phyloP scores from a whole-genome alignment of 2,113 vertebrate species.

The Potamarius usumacintae region DNA sequence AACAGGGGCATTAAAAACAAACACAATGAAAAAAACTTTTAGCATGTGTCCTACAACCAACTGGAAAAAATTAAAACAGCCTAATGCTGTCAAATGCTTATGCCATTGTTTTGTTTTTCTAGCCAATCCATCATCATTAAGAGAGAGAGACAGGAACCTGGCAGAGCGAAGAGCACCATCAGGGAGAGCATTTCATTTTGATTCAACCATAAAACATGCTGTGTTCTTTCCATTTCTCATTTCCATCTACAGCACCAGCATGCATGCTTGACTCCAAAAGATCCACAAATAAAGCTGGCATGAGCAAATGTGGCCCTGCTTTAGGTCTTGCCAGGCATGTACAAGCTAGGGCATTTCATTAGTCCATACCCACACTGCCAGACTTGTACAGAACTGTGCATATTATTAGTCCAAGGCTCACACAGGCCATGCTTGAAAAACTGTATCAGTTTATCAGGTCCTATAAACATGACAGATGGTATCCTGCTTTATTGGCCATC shows the following conservation, averaged over 20 bases:
- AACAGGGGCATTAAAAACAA: slow-evolving; percentile 27
- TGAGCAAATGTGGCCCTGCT: slow-evolving; percentile 29
- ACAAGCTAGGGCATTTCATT: slow-evolving; percentile 37
- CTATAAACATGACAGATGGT: slow-evolving; percentile 48
- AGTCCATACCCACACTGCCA: slow-evolving; percentile 24
- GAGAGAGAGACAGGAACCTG: slow-evolving; percentile 25
- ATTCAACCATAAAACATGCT: slow-evolving; percentile 40
- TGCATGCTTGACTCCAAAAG: slow-evolving; percentile 45
- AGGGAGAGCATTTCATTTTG: slow-evolving; percentile 41
- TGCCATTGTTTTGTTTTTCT: slow-evolving; percentile 39
- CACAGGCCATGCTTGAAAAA: slow-evolving; percentile 24
- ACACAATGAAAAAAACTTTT: too few species aligned
- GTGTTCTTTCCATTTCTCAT: slow-evolving; percentile 37
- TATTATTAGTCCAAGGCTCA: slow-evolving; percentile 33
- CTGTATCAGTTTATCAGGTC: slow-evolving; percentile 44
- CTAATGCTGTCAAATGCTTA: slow-evolving; percentile 18
- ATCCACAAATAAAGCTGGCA: slow-evolving; percentile 52
- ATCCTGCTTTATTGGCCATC: slow-evolving; percentile 45
- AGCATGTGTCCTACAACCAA: neutral
- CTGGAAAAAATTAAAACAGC: slow-evolving; percentile 14
- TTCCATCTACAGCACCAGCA: slow-evolving; percentile 42
- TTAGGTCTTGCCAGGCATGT: slow-evolving; percentile 35
- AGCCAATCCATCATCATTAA: slow-evolving; percentile 55
- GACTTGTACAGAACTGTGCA: slow-evolving; percentile 27
- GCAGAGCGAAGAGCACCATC: slow-evolving; percentile 29